phyloP scores from a whole-genome alignment of 2,797 vertebrate species.

The Sebastes wilsoni region DNA sequence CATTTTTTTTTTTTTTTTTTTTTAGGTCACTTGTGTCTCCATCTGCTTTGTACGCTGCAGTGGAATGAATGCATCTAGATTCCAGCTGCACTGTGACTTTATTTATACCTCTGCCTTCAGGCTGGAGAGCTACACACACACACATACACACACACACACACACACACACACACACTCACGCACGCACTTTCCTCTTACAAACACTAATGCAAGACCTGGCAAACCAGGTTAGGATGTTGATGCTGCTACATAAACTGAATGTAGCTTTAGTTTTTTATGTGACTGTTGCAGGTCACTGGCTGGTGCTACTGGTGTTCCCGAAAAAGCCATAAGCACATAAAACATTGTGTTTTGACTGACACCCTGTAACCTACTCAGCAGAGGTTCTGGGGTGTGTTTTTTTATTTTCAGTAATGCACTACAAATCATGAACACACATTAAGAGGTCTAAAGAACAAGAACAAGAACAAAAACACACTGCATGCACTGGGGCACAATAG shows the following conservation, averaged over 20 bases:
- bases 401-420: slow-evolving; percentile 80
- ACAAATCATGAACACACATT: slow-evolving; percentile 82
- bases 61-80: slow-evolving; percentile 67
- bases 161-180: background rate
- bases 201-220: slow-evolving; percentile 36
- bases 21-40: slow-evolving; percentile 70
- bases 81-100: slow-evolving; percentile 77
- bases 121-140: slow-evolving; percentile 42
- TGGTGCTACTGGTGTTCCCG: background rate
- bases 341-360: slow-evolving; percentile 24
- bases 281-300: slow-evolving; percentile 22
- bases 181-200: slow-evolving; percentile 28
- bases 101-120: slow-evolving; percentile 70
- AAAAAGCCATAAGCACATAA: slow-evolving; percentile 15
- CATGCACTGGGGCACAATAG: slow-evolving; percentile 82
- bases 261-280: slow-evolving; percentile 29
- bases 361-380: slow-evolving; percentile 22
- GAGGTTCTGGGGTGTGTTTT: slow-evolving; percentile 26
- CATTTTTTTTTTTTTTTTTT: slow-evolving; percentile 17
- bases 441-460: slow-evolving; percentile 74
- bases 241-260: slow-evolving; percentile 9
- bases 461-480: slow-evolving; percentile 58
- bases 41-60: slow-evolving; percentile 66
- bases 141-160: slow-evolving; percentile 7
- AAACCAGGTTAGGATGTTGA: slow-evolving; percentile 28